Conservation (phyloP, 92 coral and sea anemone species). For the Zoanthus solanderi region DNA sequence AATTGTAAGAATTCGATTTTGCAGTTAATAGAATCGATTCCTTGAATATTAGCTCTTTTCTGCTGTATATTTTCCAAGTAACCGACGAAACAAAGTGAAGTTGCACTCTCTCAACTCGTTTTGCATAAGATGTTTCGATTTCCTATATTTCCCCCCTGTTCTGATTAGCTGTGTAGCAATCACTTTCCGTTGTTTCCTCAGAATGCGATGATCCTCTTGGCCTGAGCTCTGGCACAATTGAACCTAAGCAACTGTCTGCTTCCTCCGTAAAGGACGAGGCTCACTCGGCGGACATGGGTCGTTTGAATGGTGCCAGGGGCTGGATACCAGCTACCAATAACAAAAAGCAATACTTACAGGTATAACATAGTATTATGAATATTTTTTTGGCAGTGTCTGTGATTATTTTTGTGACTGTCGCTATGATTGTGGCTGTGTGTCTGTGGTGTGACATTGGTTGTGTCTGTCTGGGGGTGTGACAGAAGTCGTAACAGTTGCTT, state of each 20-base stretch:
- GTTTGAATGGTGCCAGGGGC: constrained; percentile 65
- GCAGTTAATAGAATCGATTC: too few relatives aligned
- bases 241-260: constrained; percentile 53
- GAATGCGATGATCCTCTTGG: constrained; percentile 66
- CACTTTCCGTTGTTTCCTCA: not conserved
- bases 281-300: constrained; percentile 64
- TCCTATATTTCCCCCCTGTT: not conserved
- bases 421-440: not conserved
- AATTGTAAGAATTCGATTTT: too few relatives aligned
- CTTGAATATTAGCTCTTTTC: too few relatives aligned
- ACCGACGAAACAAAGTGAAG: too few relatives aligned
- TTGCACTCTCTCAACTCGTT: too few relatives aligned
- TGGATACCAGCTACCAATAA: constrained; percentile 61
- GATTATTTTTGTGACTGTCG: not conserved
- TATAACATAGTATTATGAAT: not conserved
- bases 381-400: not conserved
- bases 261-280: constrained; percentile 54
- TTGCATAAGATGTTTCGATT: too few relatives aligned
- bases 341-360: constrained; percentile 46
- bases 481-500: not conserved
- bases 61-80: too few relatives aligned
- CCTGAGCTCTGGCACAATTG: constrained; percentile 48
- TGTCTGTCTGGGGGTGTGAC: not conserved
- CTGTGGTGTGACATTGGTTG: not conserved
- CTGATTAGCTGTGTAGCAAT: not conserved